Evolutionary conservation across 2,113 vertebrate species (phyloP), one percentile per base, ranked within the genome.

Genomic region (Chiloscyllium plagiosum): DNA sequence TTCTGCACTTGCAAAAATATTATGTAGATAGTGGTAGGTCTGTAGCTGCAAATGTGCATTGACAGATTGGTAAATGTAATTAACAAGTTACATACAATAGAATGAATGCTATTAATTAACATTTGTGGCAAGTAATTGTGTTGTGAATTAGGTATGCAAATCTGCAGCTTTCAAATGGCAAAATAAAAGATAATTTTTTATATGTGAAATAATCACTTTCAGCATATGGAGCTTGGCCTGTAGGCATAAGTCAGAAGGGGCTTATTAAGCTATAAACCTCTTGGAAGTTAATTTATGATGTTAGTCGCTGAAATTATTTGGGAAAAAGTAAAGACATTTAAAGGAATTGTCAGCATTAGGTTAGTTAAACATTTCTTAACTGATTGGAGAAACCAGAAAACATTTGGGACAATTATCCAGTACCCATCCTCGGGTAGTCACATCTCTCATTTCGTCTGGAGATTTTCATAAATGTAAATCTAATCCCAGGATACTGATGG

Each of bases 211-310:
- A 93, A 37, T 72, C 50, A 70, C 42, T 95, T 70, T 95, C 22
- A 95, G 68, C 93, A 72, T 47, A 95, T 95, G 15, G 52, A 50
- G 47, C 50, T 95, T 95, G 37, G 69, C 42, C 94, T 65, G 69
- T 42, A 94, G 33, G 65, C 42, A 70, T 72, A 61, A 90, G 47
- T 95, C 26, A 50, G 94, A 76, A 95, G 47, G 10, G 47, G 47
- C 42, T 95, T 76, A 68, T 50, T 72, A 72, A 95, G 50, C 66
- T 93, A 37, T 76, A 76, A 95, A 95, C 42, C 68, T 47, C 65
- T 70, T 95, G 68, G 69, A 47, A 26, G 22, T 72, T 95, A 42
- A 8, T 70, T 42, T 69, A 72, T 94, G 17, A 15, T 65, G 56
- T n/a, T 65, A 65, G 33, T 90, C 13, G 17, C 56, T 90, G 29